Conservation (phyloP, 2,797 vertebrate genomes). For the Thamnophis elegans region DNA sequence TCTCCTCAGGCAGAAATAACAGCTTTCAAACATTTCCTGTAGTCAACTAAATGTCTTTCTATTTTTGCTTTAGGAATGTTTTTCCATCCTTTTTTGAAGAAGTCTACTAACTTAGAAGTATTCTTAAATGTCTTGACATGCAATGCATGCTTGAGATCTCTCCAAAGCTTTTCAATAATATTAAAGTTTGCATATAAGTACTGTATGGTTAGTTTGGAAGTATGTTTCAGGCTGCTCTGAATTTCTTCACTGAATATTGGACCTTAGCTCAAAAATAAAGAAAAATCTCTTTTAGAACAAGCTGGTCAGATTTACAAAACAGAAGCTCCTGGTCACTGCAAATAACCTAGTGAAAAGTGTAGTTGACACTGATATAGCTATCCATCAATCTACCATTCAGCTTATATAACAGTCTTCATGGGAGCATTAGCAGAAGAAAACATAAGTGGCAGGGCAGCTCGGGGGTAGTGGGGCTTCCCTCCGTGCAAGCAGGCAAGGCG, state of each 20-base stretch:
- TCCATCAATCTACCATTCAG: background rate
- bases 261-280: background rate
- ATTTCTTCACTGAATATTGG: background rate
- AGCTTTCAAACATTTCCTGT: background rate
- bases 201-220: background rate
- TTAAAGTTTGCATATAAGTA: background rate
- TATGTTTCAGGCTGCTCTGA: background rate
- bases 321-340: background rate
- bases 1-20: background rate
- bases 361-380: background rate
- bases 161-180: background rate
- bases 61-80: background rate
- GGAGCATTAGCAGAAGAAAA: background rate
- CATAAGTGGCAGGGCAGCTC: too few species aligned
- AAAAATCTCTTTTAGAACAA: background rate
- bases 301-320: background rate
- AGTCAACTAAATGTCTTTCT: background rate
- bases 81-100: background rate
- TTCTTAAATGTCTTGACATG: background rate
- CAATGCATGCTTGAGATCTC: background rate
- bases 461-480: too few species aligned
- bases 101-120: background rate
- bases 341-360: background rate
- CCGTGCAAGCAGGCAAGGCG: rapidly evolving
- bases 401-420: background rate